Percentiles rank a stretch among this genome's conserved stretches.
These are phyloP conservation scores for Okapia johnstoni DNA, from an alignment of 2,113 vertebrate genomes.

Conservation along the genomic window DNA sequence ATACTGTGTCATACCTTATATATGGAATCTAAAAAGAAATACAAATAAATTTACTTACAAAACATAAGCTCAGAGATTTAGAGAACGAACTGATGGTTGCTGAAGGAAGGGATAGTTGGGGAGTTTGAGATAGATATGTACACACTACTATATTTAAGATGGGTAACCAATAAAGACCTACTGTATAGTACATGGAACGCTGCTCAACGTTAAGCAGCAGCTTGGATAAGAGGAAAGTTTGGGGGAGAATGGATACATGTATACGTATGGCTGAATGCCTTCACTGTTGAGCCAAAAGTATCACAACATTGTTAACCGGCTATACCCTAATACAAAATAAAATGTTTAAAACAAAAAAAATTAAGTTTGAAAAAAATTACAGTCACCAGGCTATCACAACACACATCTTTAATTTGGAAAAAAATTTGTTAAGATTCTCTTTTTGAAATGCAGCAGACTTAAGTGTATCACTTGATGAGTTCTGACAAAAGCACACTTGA, in stretches of 20 bases:
- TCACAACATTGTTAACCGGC: not conserved
- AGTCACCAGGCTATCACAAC: not conserved
- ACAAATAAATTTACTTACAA: not conserved
- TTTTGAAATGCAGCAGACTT: not conserved
- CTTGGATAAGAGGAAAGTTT: not conserved
- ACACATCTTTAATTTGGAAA: not conserved
- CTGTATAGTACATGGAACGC: not conserved
- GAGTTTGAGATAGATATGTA: not conserved
- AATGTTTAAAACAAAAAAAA: not conserved
- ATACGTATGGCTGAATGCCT: not conserved
- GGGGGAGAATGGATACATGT: not conserved
- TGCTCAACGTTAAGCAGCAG: not conserved
- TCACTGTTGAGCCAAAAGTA: not conserved
- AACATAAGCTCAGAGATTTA: not conserved
- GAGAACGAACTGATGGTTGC: not conserved
- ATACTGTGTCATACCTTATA: not conserved
- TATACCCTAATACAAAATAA: not conserved
- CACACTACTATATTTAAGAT: not conserved
- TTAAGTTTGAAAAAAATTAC: not conserved
- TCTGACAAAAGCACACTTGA: not conserved
- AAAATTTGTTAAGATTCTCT: not conserved
- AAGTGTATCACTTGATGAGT: not conserved
- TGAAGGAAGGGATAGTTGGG: not conserved
- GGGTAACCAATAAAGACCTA: not conserved
- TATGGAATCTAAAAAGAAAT: not conserved